Evolutionary conservation across 1,140 invertebrate genomes (phyloP), one percentile per base, ranked within the genome.

Genomic region (Halesus radiatus): DNA sequence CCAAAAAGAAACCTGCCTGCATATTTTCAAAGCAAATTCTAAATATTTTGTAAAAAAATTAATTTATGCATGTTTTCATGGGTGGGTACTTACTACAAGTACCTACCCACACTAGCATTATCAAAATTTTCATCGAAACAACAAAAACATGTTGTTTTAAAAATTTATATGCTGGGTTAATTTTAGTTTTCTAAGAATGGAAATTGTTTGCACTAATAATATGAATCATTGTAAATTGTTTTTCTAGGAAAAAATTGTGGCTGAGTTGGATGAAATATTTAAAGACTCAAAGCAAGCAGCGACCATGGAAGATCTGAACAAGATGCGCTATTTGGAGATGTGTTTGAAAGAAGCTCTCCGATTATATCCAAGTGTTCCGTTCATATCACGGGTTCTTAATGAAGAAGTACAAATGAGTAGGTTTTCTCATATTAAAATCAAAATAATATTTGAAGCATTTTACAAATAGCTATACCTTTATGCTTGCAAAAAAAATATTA

Each of bases 261-360:
- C 93, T 76, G 95, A 96, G 86, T 85, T 95, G 62, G 90, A 93
- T 68, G 77, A 85, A 10, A 91, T 96, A 37, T 92, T 95, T 74
- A 88, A 88, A 7, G 86, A 87, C 23, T 89, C 91, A 15, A 85
- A 91, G 1, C 86, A 91, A 45, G 83, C 85, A 3, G 87, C 91
- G 0, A 93, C 91, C 0, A 88, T 91, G 82, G 92, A 94, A 68
- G 94, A 95, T 85, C 84, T 95, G 53, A 85, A 88, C 70, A 87
- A 92, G 79, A 91, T 96, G 91, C 93, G 92, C 81, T 96, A 95
- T 84, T 85, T 95, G 80, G 95, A 95, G 82, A 91, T 91, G 83
- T 93, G 93, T 77, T 91, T 95, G 60, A 96, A 94, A 85, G 93
- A 94, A 85, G 87, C 92, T 6, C 84, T 94, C 13, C 85, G 93